Evolutionary conservation across 2,888 invertebrate genomes (phyloP), one percentile per base, ranked within the genome.

Genomic region (Pasiphila rectangulata): DNA sequence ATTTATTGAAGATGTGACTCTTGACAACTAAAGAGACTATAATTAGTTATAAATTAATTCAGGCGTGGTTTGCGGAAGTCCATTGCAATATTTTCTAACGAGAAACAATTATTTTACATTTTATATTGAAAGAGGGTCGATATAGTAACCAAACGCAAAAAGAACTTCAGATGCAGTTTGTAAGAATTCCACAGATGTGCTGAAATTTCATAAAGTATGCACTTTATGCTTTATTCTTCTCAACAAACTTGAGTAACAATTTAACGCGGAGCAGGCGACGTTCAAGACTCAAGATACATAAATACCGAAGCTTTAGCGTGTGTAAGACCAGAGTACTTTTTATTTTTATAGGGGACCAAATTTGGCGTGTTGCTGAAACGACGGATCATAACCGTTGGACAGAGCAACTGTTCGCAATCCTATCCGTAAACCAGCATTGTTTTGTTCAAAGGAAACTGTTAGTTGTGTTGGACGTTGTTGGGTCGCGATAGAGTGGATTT

Each of bases 291-390:
- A 58, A 64, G 61, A 61, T 63, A 62, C 59, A 65, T 65, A 74
- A 72, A 67, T 65, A 73, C 70, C 69, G 71, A 72, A 68, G 71
- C 63, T 72, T 67, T 68, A 71, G 68, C 67, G 67, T 75, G 72
- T 79, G 78, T 77, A 75, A 75, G 72, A 64, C 64, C 67, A 71
- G 72, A 72, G 71, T 72, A 75, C 70, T 80, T 81, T 79, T 82
- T 83, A 83, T 78, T 84, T 83, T 85, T 85, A 83, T 77, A 79
- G 72, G 69, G 75, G 69, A 77, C 78, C 77, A 83, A 84, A 83
- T 84, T 83, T 81, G 74, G 82, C 75, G 79, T 81, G 81, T 78
- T 76, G 77, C 72, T 81, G 75, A 78, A 84, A 85, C 76, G 76
- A 74, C 73, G 70, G 76, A 80, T 80, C 82, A 84, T 84, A 84